Evolutionary conservation across 2,113 vertebrate species (phyloP), one percentile per base, ranked within the genome.

Genomic region (Maccullochella peelii): DNA sequence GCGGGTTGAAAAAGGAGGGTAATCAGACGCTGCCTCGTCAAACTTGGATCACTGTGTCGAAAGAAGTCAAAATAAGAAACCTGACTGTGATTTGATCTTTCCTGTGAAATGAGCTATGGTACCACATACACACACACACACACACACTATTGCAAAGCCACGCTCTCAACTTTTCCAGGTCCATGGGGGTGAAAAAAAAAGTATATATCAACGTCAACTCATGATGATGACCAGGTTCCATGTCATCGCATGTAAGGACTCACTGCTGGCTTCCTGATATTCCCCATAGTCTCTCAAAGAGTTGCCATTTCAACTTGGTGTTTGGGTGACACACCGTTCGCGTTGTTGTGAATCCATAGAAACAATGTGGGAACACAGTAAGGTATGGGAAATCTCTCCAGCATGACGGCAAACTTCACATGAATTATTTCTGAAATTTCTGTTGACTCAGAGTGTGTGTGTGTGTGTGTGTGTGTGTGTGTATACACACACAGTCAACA

Each of bases 271-370:
- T 36, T 52, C 58, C 55, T 73, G 55, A 84, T 63, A 52, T 67
- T 86, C 87, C 70, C 67, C n/a, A 5, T 20, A 23, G 72, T 55
- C 27, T 21, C 58, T 57, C 16, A 77, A 47, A 57, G 25, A 68
- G 61, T 44, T 40, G 49, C 30, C 4, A 15, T 1, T 86, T 72
- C 27, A 72, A 2, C 61, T 71, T 15, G 15, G 36, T 78, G 69
- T 86, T 85, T 73, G 16, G 68, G 42, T 85, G 83, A 36, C 59
- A 12, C 70, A 58, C 9, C 20, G 2, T 21, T 79, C 20, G 38
- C n/a, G 40, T 68, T 88, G 73, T 85, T 89, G 77, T 85, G 81
- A 66, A 68, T 88, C 61, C 83, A 83, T 75, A 75, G 80, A 87
- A 87, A 84, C 77, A 0, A 69, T 8, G n/a, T 21, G 58, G 57